Percentiles rank a stretch among this genome's conserved stretches.
phyloP scores from a whole-genome alignment of 2,113 vertebrate species.

The Donacobius atricapilla region DNA sequence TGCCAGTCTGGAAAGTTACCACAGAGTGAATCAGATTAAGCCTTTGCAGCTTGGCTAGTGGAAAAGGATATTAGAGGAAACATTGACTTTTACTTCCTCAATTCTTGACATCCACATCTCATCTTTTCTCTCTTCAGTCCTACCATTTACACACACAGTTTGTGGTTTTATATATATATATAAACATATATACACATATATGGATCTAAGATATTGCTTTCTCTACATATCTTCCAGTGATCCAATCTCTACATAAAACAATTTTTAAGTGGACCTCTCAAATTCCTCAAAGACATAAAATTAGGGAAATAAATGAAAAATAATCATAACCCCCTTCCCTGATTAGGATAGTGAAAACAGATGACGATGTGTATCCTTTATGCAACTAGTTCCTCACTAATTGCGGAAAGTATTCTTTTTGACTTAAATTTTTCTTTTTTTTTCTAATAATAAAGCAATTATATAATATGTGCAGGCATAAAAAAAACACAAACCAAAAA shows the following conservation, averaged over 20 bases:
- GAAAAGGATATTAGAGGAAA: not conserved
- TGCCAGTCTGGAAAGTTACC: not conserved
- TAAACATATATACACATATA: not conserved
- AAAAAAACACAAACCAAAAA: too few species aligned
- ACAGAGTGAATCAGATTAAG: not conserved
- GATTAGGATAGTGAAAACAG: not conserved
- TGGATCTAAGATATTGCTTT: not conserved
- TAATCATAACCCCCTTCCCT: not conserved
- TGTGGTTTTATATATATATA: not conserved
- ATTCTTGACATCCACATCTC: rapidly evolving
- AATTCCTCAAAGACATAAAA: not conserved
- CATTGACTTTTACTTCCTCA: not conserved
- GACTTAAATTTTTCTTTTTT: not conserved
- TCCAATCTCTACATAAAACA: not conserved
- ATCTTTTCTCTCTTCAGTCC: not conserved
- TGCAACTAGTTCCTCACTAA: not conserved
- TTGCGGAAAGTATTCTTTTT: not conserved
- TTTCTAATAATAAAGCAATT: slow-evolving; percentile 6
- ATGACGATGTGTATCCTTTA: not conserved
- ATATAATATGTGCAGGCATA: not conserved
- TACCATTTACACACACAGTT: not conserved
- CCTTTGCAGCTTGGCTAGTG: not conserved
- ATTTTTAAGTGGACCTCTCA: not conserved
- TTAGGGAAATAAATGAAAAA: not conserved
- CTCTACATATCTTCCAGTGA: not conserved